These are phyloP conservation scores for Vesta saturnalis DNA, from an alignment of 2,888 invertebrate genomes.

Conservation along the genomic window DNA sequence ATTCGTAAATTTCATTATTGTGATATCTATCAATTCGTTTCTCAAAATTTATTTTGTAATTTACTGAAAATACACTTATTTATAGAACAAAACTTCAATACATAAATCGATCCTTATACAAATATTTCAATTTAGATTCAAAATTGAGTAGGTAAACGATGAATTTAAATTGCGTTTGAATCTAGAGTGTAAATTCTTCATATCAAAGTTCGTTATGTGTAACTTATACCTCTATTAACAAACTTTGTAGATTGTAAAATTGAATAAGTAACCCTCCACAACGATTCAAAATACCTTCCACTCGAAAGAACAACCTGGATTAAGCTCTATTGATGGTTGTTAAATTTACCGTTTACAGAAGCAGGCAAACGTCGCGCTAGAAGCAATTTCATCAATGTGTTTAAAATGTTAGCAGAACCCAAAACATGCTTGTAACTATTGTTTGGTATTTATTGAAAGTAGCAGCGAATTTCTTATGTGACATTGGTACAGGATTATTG, in stretches of 20 bases:
- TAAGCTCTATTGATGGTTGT: conserved; percentile 54
- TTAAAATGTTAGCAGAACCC: conserved; percentile 28
- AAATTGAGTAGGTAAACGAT: too few relatives aligned
- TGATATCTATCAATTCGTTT: too few relatives aligned
- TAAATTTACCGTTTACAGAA: conserved; percentile 55
- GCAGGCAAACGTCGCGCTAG: conserved; percentile 44
- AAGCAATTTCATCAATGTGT: conserved; percentile 42
- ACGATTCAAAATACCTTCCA: conserved; percentile 47
- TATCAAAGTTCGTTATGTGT: neutral
- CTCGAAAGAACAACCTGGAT: conserved; percentile 47
- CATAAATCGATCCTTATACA: too few relatives aligned
- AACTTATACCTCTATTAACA: neutral
- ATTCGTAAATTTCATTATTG: too few relatives aligned
- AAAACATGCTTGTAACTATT: conserved; percentile 51
- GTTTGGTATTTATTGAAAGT: conserved; percentile 53
- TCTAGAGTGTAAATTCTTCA: too few relatives aligned
- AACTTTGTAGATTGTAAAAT: conserved; percentile 27
- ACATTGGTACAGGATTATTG: conserved; percentile 48
- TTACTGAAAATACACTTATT: too few relatives aligned
- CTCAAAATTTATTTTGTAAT: too few relatives aligned
- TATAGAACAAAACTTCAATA: too few relatives aligned
- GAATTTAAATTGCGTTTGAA: too few relatives aligned
- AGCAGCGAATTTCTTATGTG: conserved; percentile 51
- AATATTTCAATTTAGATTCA: too few relatives aligned
- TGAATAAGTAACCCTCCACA: conserved; percentile 21